Evolutionary conservation across 2,888 invertebrate genomes (phyloP).

Genomic region (Aquatica leii): DNA sequence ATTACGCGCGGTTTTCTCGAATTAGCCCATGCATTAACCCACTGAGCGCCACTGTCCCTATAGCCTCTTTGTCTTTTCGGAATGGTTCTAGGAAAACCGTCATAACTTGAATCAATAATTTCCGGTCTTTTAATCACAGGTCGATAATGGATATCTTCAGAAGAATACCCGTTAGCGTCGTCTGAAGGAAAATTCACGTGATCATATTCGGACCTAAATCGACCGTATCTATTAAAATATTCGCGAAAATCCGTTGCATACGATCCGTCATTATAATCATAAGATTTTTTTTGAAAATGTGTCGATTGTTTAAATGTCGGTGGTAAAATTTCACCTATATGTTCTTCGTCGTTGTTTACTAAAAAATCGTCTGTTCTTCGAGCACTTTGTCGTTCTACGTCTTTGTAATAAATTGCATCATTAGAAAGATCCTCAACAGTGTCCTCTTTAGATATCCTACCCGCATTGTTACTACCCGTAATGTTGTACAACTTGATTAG

Average conservation of each 20-base stretch:
- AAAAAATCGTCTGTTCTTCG: conserved; percentile 31
- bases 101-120: background rate
- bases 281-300: conserved; percentile 28
- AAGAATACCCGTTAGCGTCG: conserved; percentile 21
- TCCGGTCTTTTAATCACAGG: conserved; percentile 14
- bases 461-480: background rate
- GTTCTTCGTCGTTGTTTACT: conserved; percentile 51
- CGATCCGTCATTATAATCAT: conserved; percentile 23
- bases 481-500: conserved; percentile 51
- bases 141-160: conserved; percentile 3
- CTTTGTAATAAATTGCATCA: conserved; percentile 48
- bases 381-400: conserved; percentile 31
- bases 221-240: conserved; percentile 22
- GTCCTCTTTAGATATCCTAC: conserved; percentile 52
- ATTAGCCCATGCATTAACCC: conserved; percentile 39
- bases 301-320: conserved; percentile 45
- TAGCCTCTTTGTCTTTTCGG: conserved; percentile 36
- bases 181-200: conserved; percentile 43
- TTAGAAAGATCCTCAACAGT: conserved; percentile 48
- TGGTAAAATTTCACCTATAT: conserved; percentile 59
- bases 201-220: conserved; percentile 50
- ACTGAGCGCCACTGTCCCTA: conserved; percentile 21
- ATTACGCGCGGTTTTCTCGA: conserved; percentile 58
- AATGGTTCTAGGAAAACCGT: too few relatives aligned
- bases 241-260: too few relatives aligned